Percentiles rank a stretch among this genome's conserved stretches.
These are phyloP conservation scores for Hafferia zeledoni DNA, from an alignment of 2,797 vertebrate species.

Conservation along the genomic window DNA sequence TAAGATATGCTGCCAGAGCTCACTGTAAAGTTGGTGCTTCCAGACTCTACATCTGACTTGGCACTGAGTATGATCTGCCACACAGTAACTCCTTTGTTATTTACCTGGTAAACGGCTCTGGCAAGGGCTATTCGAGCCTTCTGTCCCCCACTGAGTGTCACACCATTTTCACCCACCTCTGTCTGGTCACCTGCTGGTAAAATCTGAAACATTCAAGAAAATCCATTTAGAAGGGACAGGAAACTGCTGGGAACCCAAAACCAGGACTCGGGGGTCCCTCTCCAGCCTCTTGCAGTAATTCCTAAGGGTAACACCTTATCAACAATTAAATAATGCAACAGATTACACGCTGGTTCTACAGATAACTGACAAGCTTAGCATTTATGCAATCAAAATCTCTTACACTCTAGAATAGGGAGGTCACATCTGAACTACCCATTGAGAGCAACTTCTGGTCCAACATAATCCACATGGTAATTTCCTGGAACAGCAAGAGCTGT, in stretches of 20 bases:
- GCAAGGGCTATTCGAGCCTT: slow-evolving; percentile 93
- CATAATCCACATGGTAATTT: not conserved
- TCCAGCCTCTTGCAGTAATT: not conserved
- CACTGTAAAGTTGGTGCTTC: not conserved
- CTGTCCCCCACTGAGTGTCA: slow-evolving; percentile 96
- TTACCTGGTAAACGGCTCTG: slow-evolving; percentile 93
- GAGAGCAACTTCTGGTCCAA: not conserved
- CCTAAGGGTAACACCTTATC: not conserved
- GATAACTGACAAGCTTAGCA: not conserved
- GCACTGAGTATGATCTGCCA: not conserved
- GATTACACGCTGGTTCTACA: not conserved
- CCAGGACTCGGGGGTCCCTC: not conserved
- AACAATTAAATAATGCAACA: not conserved
- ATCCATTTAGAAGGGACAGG: not conserved
- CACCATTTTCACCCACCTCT: slow-evolving; percentile 95
- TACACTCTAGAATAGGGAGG: not conserved
- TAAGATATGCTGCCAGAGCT: not conserved
- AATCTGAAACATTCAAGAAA: slow-evolving; percentile 74
- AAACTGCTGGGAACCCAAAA: not conserved
- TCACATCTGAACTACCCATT: not conserved
- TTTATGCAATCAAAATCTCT: not conserved
- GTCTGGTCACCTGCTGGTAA: slow-evolving; percentile 91
- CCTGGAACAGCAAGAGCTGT: not conserved
- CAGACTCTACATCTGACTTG: not conserved
- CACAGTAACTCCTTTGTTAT: not conserved